Conservation (phyloP, 2,797 vertebrate genomes). For the Pempheris klunzingeri region DNA sequence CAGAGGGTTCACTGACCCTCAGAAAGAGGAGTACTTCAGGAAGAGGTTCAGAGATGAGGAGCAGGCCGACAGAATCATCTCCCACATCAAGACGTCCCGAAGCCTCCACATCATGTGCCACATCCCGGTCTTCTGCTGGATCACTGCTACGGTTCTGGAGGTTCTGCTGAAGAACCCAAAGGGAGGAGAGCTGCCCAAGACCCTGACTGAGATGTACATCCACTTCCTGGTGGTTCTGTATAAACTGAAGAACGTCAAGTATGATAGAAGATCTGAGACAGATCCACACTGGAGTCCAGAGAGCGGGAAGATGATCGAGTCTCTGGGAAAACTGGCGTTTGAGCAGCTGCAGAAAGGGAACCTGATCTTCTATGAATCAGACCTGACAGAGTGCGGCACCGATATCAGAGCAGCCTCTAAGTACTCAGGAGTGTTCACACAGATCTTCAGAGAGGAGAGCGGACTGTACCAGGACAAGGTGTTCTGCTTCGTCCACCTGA, state of each 20-base stretch:
- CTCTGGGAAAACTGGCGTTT: constrained; percentile 36
- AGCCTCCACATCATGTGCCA: no score
- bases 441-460: constrained; percentile 11
- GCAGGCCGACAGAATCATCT: no score
- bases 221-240: constrained; percentile 29
- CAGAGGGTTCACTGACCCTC: no score
- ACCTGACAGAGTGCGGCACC: constrained; percentile 13
- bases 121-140: no score
- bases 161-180: not conserved
- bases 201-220: constrained; percentile 42
- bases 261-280: not conserved
- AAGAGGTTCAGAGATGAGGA: no score
- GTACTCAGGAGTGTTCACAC: constrained; percentile 21
- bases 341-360: constrained; percentile 29
- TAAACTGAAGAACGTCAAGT: constrained; percentile 6
- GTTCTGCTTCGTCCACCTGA: constrained; percentile 42
- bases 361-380: constrained; percentile 25
- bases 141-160: not conserved
- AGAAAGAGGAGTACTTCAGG: no score
- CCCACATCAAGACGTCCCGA: no score
- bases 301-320: constrained; percentile 11
- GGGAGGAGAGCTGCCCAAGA: constrained; percentile 22
- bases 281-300: constrained; percentile 16
- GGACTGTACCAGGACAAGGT: constrained; percentile 30
- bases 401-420: constrained; percentile 3